Evolutionary conservation across 2,113 vertebrate species (phyloP).

Genomic region (Tretioscincus oriximinensis): DNA sequence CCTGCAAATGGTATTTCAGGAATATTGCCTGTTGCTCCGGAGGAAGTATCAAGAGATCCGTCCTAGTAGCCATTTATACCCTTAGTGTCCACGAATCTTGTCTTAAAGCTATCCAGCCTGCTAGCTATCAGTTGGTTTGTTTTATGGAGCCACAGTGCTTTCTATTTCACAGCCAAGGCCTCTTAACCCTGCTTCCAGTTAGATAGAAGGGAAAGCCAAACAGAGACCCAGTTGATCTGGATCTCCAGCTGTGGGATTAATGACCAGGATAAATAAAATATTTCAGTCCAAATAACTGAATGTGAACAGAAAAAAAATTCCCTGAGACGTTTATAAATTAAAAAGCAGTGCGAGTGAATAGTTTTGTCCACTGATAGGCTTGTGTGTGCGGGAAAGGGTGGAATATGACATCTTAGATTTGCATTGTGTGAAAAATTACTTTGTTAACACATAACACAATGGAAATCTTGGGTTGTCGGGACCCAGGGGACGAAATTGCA

Average conservation of each 20-base stretch:
- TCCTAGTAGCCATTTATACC: no score
- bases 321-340: conserved; percentile 42
- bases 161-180: fast-evolving
- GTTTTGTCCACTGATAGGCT: conserved; percentile 6
- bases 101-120: no score
- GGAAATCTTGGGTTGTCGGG: conserved; percentile 23
- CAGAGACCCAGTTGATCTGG: neutral
- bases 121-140: no score
- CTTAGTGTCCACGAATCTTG: no score
- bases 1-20: no score
- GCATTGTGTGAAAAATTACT: neutral
- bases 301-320: neutral
- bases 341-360: conserved; percentile 1
- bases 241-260: fast-evolving
- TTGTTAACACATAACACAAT: neutral
- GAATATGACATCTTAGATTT: neutral
- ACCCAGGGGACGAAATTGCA: neutral
- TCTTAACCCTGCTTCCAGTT: conserved; percentile 30
- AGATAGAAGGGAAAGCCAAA: conserved; percentile 18
- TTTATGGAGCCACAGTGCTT: no score
- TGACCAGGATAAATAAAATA: fast-evolving
- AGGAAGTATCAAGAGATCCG: no score
- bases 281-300: fast-evolving
- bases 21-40: no score
- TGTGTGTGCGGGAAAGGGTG: neutral